Conservation (phyloP, 2,888 invertebrate genomes). For the Rambutsinella grinnellia region DNA sequence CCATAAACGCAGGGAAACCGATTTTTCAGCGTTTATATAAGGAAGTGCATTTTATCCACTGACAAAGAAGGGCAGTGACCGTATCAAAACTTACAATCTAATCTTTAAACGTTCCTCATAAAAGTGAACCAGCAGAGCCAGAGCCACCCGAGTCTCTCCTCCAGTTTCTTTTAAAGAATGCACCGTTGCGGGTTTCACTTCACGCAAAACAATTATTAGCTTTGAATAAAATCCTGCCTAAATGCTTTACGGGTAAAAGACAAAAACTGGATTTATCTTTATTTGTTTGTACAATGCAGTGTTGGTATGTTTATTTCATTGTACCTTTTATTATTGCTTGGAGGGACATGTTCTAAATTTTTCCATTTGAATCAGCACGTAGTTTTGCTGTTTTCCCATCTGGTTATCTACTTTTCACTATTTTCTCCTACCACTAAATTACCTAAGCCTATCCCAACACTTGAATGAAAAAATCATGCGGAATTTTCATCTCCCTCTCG, state of each 20-base stretch:
- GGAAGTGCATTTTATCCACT: constrained; percentile 6
- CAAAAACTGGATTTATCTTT: constrained; percentile 31
- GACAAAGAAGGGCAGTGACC: constrained; percentile 31
- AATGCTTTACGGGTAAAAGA: constrained; percentile 4
- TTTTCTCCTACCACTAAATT: background rate
- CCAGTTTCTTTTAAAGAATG: background rate
- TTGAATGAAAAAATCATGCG: background rate
- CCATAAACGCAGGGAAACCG: background rate
- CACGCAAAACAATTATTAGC: background rate
- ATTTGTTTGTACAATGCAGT: background rate
- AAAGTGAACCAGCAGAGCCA: constrained; percentile 1
- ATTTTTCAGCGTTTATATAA: background rate
- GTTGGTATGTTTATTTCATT: constrained; percentile 10
- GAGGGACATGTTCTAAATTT: constrained; percentile 31
- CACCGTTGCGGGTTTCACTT: background rate
- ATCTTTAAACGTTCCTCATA: constrained; percentile 1
- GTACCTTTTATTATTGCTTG: constrained; percentile 25
- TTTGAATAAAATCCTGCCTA: constrained; percentile 1
- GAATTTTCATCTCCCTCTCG: background rate
- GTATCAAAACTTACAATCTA: constrained; percentile 12
- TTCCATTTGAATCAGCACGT: constrained; percentile 7
- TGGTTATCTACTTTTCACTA: too few species aligned
- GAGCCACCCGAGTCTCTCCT: background rate
- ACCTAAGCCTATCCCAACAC: constrained; percentile 8
- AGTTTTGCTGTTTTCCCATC: too few species aligned